These are phyloP conservation scores for Bergia puertoricense DNA, from an alignment of 92 coral and sea anemone species.

Conservation along the genomic window DNA sequence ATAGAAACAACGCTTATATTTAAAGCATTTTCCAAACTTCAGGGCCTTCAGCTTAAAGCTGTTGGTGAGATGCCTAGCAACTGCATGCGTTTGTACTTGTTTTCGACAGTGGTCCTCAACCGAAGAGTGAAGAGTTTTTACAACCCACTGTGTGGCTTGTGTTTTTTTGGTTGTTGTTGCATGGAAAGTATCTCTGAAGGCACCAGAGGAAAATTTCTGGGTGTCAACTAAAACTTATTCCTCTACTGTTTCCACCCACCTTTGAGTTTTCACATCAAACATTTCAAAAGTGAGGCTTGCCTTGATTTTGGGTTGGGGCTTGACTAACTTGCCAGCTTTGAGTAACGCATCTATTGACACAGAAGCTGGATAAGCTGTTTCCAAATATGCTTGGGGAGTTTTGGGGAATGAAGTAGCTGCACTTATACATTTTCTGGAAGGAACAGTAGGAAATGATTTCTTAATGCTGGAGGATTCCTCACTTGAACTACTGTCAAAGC, in stretches of 20 bases:
- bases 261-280: slow-evolving; percentile 49
- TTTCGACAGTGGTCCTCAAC: slow-evolving; percentile 65
- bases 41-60: slow-evolving; percentile 52
- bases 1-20: slow-evolving; percentile 36
- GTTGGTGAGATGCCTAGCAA: slow-evolving; percentile 53
- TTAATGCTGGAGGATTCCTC: not conserved
- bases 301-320: slow-evolving; percentile 41
- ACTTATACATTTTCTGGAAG: not conserved
- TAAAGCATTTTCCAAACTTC: slow-evolving; percentile 70
- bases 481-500: not conserved
- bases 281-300: slow-evolving; percentile 47
- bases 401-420: not conserved
- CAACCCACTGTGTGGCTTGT: slow-evolving; percentile 28
- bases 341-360: slow-evolving; percentile 53
- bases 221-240: slow-evolving; percentile 40
- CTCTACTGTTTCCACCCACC: slow-evolving; percentile 35
- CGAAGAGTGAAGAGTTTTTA: slow-evolving; percentile 49
- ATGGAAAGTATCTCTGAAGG: slow-evolving; percentile 58
- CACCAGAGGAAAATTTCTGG: slow-evolving; percentile 53
- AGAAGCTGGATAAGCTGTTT: slow-evolving; percentile 46
- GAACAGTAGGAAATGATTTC: not conserved
- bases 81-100: slow-evolving; percentile 69
- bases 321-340: slow-evolving; percentile 56
- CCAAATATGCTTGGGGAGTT: not conserved
- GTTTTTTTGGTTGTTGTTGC: slow-evolving; percentile 12